phyloP scores from a whole-genome alignment of 1,140 invertebrate species.

The Ptiloglossa arizonensis region DNA sequence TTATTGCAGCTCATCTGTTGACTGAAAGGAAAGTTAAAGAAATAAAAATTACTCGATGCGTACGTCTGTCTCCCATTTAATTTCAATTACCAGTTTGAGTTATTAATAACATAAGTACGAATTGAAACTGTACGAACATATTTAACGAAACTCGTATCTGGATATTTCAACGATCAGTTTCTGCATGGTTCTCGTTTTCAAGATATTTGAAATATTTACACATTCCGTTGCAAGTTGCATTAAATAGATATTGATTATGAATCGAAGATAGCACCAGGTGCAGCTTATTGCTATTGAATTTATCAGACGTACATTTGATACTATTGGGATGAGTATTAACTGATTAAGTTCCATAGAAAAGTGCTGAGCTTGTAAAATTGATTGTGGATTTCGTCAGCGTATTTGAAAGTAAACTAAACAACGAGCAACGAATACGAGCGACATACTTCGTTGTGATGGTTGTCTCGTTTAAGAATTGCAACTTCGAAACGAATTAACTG shows the following conservation, averaged over 20 bases:
- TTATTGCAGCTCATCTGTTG: too few relatives aligned
- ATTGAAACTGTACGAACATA: too few relatives aligned
- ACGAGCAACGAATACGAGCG: background rate
- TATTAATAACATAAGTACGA: too few relatives aligned
- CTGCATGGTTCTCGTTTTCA: too few relatives aligned
- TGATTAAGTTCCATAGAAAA: conserved; percentile 12
- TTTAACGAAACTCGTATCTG: too few relatives aligned
- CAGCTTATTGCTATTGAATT: background rate
- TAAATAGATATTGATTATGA: background rate
- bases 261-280: background rate
- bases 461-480: background rate
- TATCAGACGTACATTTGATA: conserved; percentile 23
- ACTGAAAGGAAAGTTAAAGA: too few relatives aligned
- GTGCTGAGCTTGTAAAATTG: conserved; percentile 13
- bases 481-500: background rate
- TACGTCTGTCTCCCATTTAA: too few relatives aligned
- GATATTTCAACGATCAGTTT: too few relatives aligned
- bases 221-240: too few relatives aligned
- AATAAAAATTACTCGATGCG: too few relatives aligned
- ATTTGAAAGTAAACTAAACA: conserved; percentile 15
- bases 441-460: background rate
- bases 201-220: too few relatives aligned
- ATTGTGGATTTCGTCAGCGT: background rate
- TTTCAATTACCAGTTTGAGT: too few relatives aligned
- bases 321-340: conserved; percentile 15